A percentile compares a stretch with the other conserved stretches of the same genome.
These are phyloP conservation scores for Clarias platycephalus DNA, from an alignment of 2,797 vertebrate species.

Conservation along the genomic window DNA sequence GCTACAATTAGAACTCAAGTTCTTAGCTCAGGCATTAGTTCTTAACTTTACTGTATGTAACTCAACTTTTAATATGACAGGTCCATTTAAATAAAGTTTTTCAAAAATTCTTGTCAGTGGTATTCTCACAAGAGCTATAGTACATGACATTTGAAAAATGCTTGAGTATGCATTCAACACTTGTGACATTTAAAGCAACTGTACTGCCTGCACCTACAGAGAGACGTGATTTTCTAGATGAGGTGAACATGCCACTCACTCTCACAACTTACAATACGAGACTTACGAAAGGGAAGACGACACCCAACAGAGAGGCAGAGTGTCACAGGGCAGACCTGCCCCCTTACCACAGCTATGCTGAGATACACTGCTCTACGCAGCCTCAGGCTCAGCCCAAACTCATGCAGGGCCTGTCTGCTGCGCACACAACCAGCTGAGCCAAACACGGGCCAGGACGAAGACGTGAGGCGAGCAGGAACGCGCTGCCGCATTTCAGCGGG, in stretches of 20 bases:
- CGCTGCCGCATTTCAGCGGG: conserved; percentile 57
- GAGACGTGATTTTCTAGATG: conserved; percentile 61
- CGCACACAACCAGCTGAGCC: conserved; percentile 66
- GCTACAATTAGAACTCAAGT: background rate
- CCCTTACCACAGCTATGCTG: conserved; percentile 72
- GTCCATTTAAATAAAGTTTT: background rate
- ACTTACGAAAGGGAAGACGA: conserved; percentile 72
- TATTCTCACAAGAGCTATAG: background rate
- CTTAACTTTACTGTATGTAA: background rate
- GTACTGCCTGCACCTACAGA: conserved; percentile 56
- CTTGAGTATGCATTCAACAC: conserved; percentile 1
- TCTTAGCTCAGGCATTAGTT: background rate
- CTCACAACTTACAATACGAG: conserved; percentile 67
- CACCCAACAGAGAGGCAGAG: conserved; percentile 64
- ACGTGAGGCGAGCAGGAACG: conserved; percentile 62
- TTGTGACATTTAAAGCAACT: conserved; percentile 17
- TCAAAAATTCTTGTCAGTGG: background rate
- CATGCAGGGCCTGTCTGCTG: conserved; percentile 78
- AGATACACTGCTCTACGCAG: conserved; percentile 71
- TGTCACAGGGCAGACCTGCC: conserved; percentile 61
- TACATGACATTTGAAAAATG: background rate
- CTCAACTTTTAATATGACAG: background rate
- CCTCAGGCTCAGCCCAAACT: conserved; percentile 74
- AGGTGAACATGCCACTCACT: conserved; percentile 76
- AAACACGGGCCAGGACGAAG: conserved; percentile 61